Percentiles rank a stretch among this genome's conserved stretches.
Evolutionary conservation across 2,113 vertebrate genomes (phyloP).

Genomic region (Eublepharis macularius): DNA sequence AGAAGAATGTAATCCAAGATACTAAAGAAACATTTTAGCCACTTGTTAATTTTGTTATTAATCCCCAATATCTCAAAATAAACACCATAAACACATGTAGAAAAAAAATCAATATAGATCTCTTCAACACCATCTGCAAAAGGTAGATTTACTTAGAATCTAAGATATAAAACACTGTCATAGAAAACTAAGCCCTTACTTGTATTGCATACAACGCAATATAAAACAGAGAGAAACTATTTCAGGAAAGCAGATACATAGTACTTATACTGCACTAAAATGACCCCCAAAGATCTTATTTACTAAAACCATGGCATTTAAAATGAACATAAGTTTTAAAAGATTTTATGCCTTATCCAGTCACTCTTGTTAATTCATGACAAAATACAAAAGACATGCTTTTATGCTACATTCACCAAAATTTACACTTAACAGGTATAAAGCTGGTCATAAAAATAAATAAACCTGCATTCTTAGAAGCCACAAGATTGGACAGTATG

Average conservation of each 20-base stretch:
- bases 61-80: slow-evolving; percentile 77
- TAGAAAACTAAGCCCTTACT: slow-evolving; percentile 76
- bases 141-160: slow-evolving; percentile 77
- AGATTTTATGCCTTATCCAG: slow-evolving; percentile 72
- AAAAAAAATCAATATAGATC: slow-evolving; percentile 75
- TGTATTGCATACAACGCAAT: slow-evolving; percentile 67
- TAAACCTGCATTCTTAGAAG: slow-evolving; percentile 75
- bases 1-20: slow-evolving; percentile 55
- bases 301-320: slow-evolving; percentile 65
- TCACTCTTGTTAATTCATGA: slow-evolving; percentile 72
- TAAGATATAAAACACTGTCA: slow-evolving; percentile 72
- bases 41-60: slow-evolving; percentile 79
- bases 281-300: slow-evolving; percentile 68
- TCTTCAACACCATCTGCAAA: slow-evolving; percentile 72
- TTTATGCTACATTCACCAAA: slow-evolving; percentile 73
- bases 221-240: slow-evolving; percentile 70
- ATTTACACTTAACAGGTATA: slow-evolving; percentile 74
- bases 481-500: slow-evolving; percentile 66
- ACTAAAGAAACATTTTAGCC: slow-evolving; percentile 58
- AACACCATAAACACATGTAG: slow-evolving; percentile 68
- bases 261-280: slow-evolving; percentile 71
- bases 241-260: slow-evolving; percentile 68
- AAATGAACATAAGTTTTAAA: slow-evolving; percentile 69
- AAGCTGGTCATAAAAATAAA: slow-evolving; percentile 76
- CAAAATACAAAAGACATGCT: slow-evolving; percentile 58